These are phyloP conservation scores for Argyra leucocephala DNA, from an alignment of 2,888 invertebrate genomes.

Conservation along the genomic window DNA sequence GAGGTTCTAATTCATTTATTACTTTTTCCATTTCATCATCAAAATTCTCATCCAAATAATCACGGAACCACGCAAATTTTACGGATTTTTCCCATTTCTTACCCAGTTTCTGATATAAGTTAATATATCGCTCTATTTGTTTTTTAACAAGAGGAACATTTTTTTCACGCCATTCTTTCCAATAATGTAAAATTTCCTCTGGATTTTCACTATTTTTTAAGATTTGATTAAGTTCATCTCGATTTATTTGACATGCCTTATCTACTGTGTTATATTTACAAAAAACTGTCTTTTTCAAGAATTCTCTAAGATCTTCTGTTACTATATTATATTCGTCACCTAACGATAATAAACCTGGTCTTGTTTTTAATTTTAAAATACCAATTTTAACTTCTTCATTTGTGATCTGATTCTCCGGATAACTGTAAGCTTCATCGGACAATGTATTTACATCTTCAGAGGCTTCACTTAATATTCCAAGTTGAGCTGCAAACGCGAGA, in stretches of 20 bases:
- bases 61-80: conserved; percentile 23
- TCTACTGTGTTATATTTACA: no score
- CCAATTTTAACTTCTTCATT: conserved; percentile 10
- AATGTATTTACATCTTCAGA: conserved; percentile 11
- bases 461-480: no score
- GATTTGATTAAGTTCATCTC: conserved; percentile 35
- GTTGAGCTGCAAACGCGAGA: no score
- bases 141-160: conserved; percentile 26
- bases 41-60: conserved; percentile 53
- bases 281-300: no score
- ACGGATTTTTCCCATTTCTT: conserved; percentile 18
- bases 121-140: conserved; percentile 26
- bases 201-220: conserved; percentile 33
- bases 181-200: conserved; percentile 36
- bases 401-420: not conserved
- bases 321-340: not conserved
- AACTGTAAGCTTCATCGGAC: conserved; percentile 51
- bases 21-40: conserved; percentile 53
- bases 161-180: conserved; percentile 37
- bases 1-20: conserved; percentile 62
- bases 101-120: conserved; percentile 26
- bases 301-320: no score
- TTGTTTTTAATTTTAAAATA: not conserved
- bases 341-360: not conserved
- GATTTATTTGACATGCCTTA: no score